These are phyloP conservation scores for Pogonognathellus flavescens DNA, from an alignment of 1,140 invertebrate genomes.

Conservation along the genomic window DNA sequence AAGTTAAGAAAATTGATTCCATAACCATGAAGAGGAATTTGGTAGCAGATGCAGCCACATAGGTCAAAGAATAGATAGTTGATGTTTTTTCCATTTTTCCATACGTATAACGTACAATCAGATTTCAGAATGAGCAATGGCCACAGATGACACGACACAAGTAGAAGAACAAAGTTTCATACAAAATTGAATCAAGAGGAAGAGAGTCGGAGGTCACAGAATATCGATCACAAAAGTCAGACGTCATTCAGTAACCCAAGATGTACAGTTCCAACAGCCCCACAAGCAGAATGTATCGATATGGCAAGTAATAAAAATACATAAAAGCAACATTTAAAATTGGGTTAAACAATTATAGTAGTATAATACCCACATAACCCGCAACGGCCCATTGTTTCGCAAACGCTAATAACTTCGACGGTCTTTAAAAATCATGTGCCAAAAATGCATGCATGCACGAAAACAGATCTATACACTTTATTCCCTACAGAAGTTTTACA, in stretches of 20 bases:
- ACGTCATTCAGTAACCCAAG: neutral
- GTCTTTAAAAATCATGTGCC: too few relatives aligned
- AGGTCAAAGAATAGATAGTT: conserved; percentile 25
- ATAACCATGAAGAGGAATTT: conserved; percentile 38
- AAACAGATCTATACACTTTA: too few relatives aligned
- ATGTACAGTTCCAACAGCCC: neutral
- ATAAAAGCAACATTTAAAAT: conserved; percentile 38
- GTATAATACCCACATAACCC: too few relatives aligned
- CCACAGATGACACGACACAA: neutral
- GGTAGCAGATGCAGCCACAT: conserved; percentile 36
- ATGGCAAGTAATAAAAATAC: neutral
- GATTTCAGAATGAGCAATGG: conserved; percentile 21
- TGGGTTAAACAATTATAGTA: neutral
- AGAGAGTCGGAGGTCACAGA: conserved; percentile 20
- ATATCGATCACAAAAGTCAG: conserved; percentile 3
- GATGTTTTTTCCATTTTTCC: conserved; percentile 11
- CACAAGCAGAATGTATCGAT: conserved; percentile 23
- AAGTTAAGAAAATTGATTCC: conserved; percentile 38
- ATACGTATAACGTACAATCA: conserved; percentile 32
- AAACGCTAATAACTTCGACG: too few relatives aligned
- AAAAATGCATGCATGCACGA: too few relatives aligned
- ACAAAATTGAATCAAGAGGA: conserved; percentile 29
- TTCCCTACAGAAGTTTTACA: too few relatives aligned
- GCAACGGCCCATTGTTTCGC: too few relatives aligned
- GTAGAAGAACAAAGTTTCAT: neutral